Conservation (phyloP, 2,113 vertebrate genomes). For the Phaethornis superciliosus region DNA sequence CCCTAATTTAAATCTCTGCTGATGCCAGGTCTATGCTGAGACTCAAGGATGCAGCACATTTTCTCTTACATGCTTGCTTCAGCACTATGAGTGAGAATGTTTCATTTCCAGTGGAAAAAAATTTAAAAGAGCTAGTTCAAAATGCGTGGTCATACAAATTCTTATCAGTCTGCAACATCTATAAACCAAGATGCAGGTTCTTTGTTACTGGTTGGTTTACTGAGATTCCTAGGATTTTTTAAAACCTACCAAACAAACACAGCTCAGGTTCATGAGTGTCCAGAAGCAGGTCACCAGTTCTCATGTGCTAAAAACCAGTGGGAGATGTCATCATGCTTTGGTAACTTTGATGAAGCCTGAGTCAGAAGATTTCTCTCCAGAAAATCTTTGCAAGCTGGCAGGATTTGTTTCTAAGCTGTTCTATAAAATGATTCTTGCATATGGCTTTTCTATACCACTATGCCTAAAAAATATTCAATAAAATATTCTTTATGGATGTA, state of each 20-base stretch:
- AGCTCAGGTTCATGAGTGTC: neutral
- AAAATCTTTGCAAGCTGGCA: neutral
- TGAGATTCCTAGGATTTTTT: neutral
- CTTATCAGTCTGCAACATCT: neutral
- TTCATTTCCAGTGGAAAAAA: neutral
- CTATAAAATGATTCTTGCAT: neutral
- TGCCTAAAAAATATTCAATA: neutral
- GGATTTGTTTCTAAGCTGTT: neutral
- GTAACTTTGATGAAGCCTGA: neutral
- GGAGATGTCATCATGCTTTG: neutral
- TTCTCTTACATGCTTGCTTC: neutral
- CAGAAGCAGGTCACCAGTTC: neutral
- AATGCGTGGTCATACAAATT: neutral
- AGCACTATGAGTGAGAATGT: neutral
- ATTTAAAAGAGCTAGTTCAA: neutral
- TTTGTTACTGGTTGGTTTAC: neutral
- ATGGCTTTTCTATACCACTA: neutral
- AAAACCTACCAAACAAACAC: neutral
- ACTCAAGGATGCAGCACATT: neutral
- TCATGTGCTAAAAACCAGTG: neutral
- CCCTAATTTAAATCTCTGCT: neutral
- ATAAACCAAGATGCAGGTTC: neutral
- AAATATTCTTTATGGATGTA: neutral
- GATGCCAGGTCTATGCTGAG: neutral
- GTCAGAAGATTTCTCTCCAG: neutral